Evolutionary conservation across 2,113 vertebrate genomes (phyloP).

Genomic region (Mesoclemmys tuberculata): DNA sequence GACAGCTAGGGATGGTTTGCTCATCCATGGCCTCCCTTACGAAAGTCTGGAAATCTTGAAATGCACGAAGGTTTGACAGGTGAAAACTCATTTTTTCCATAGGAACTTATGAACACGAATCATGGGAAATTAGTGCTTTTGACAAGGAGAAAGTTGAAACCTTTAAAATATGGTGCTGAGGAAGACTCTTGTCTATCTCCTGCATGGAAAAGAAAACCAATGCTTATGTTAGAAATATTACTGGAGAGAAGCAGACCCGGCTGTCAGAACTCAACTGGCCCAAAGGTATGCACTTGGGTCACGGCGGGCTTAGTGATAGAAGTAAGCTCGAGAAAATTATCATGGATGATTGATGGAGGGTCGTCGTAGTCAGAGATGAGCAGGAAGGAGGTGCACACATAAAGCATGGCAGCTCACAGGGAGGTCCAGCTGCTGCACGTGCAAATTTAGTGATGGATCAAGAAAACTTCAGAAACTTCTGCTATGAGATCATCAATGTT

Average conservation of each 20-base stretch:
- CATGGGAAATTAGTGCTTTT: neutral
- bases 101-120: neutral
- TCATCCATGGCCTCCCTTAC: neutral
- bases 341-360: neutral
- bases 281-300: neutral
- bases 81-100: neutral
- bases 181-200: neutral
- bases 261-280: neutral
- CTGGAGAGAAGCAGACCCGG: neutral
- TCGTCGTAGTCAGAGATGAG: neutral
- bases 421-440: neutral
- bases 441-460: neutral
- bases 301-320: neutral
- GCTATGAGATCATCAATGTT: neutral
- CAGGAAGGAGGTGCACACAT: neutral
- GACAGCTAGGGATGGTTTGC: neutral
- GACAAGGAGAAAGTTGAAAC: neutral
- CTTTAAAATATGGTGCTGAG: neutral
- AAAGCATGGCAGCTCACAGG: neutral
- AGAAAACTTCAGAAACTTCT: neutral
- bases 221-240: neutral
- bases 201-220: neutral
- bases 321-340: neutral
- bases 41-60: neutral
- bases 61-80: neutral